Percentiles rank a stretch among this genome's conserved stretches.
Evolutionary conservation across 2,888 invertebrate species (phyloP).

Genomic region (Cryptophagus acutangulus): DNA sequence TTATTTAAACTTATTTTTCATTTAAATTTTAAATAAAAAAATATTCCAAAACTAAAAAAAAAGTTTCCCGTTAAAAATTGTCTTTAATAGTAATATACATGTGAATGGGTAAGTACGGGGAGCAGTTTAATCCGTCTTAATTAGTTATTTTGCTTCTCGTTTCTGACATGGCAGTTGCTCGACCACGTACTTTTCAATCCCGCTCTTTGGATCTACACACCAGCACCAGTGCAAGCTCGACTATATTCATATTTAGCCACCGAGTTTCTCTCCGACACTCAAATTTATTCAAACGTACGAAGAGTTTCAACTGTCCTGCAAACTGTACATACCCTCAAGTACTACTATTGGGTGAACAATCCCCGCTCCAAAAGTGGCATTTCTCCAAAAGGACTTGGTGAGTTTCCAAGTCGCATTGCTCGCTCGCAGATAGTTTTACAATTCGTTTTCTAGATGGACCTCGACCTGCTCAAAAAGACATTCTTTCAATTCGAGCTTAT

Average conservation of each 20-base stretch:
- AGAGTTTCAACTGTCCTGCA: constrained; percentile 96
- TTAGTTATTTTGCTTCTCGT: constrained; percentile 86
- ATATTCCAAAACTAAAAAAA: no score
- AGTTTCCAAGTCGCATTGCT: constrained; percentile 40
- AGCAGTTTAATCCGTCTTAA: constrained; percentile 59
- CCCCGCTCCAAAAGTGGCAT: constrained; percentile 93
- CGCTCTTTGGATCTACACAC: constrained; percentile 97
- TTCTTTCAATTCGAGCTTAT: constrained; percentile 89
- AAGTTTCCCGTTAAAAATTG: neutral
- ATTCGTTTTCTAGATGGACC: constrained; percentile 74
- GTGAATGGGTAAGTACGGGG: constrained; percentile 51
- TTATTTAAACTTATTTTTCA: constrained; percentile 7
- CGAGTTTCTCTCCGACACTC: constrained; percentile 97
- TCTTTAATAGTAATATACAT: constrained; percentile 18
- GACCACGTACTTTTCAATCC: constrained; percentile 99
- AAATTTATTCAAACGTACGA: constrained; percentile 94
- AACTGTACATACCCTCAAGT: constrained; percentile 97
- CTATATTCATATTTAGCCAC: constrained; percentile 97
- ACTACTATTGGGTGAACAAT: constrained; percentile 98
- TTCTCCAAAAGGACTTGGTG: constrained; percentile 90
- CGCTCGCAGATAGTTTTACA: neutral
- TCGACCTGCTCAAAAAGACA: constrained; percentile 89
- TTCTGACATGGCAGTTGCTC: constrained; percentile 91
- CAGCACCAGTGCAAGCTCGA: constrained; percentile 89
- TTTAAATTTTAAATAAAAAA: no score